phyloP scores from a whole-genome alignment of 2,888 invertebrate species.

The Eilema depressum region DNA sequence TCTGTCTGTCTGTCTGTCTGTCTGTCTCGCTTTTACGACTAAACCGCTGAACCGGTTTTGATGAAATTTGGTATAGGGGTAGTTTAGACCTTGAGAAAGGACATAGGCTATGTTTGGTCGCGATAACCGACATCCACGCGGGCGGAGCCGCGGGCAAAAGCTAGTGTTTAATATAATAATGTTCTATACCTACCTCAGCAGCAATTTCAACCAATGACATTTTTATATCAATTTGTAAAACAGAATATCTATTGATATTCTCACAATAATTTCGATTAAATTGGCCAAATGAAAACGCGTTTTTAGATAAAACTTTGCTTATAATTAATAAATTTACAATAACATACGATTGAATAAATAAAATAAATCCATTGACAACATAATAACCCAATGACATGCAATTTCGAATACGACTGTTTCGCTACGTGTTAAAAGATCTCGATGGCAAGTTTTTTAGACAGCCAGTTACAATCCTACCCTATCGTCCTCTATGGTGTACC shows the following conservation, averaged over 20 bases:
- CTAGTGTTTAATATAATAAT: neutral
- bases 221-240: slow-evolving; percentile 1
- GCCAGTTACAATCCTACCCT: slow-evolving; percentile 10
- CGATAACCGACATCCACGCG: no score
- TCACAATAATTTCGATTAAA: slow-evolving; percentile 74
- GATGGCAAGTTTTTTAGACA: neutral
- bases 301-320: slow-evolving; percentile 67
- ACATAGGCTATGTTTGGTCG: no score
- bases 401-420: slow-evolving; percentile 35
- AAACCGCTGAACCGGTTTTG: no score
- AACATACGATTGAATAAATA: slow-evolving; percentile 57
- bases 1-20: no score
- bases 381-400: slow-evolving; percentile 39
- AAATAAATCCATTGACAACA: slow-evolving; percentile 62
- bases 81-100: no score
- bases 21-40: no score
- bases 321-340: slow-evolving; percentile 55
- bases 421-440: neutral
- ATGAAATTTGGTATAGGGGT: no score
- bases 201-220: slow-evolving; percentile 1
- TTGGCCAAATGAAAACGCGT: slow-evolving; percentile 51
- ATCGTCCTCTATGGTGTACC: no score
- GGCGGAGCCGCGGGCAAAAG: no score
- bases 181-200: neutral
- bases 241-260: slow-evolving; percentile 44